Evolutionary conservation across 2,113 vertebrate genomes (phyloP).

Genomic region (Lepus americanus): DNA sequence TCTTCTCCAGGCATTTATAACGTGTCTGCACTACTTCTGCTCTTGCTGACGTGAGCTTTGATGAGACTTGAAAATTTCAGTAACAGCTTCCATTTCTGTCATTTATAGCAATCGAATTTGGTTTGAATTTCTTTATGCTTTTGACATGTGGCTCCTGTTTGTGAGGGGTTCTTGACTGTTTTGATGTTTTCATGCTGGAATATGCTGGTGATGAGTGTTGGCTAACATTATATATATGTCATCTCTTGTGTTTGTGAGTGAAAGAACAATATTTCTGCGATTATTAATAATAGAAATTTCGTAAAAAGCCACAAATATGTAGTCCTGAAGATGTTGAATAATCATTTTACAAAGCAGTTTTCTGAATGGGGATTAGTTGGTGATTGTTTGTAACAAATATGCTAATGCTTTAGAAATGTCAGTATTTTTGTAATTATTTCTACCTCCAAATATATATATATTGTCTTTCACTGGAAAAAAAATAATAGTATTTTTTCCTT

Average conservation of each 20-base stretch:
- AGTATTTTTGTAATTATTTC: constrained; percentile 93
- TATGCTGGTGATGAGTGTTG: not conserved
- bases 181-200: constrained; percentile 35
- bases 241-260: not conserved
- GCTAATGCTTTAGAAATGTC: constrained; percentile 89
- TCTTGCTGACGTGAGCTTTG: not conserved
- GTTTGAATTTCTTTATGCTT: not conserved
- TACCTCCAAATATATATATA: constrained; percentile 90
- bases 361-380: constrained; percentile 86
- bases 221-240: not conserved
- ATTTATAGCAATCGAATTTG: not conserved
- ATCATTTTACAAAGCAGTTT: constrained; percentile 87
- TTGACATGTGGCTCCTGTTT: not conserved
- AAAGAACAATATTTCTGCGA: not conserved
- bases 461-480: constrained; percentile 91
- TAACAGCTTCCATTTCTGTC: not conserved
- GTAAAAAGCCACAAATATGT: constrained; percentile 75
- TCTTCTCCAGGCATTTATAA: constrained; percentile 5
- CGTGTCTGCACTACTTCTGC: not conserved
- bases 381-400: constrained; percentile 87
- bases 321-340: constrained; percentile 83
- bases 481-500: not conserved
- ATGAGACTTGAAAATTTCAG: constrained; percentile 1
- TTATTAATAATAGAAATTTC: constrained; percentile 64
- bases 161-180: constrained; percentile 24